Conservation (phyloP, 2,888 invertebrate species). For the Disparrhopalites patrizii region DNA sequence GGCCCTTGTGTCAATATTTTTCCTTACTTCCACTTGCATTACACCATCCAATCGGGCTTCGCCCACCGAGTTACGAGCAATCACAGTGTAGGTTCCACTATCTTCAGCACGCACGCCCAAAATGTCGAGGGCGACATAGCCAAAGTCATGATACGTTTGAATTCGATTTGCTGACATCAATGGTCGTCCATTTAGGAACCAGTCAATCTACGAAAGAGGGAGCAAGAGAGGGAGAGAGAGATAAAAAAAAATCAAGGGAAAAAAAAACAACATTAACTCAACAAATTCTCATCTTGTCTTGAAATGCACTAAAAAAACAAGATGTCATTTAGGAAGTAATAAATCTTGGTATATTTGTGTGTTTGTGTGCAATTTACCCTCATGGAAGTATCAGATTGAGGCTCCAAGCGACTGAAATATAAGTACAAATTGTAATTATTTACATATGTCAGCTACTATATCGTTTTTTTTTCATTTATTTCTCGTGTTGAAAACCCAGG, state of each 20-base stretch:
- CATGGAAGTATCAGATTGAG: slow-evolving; percentile 35
- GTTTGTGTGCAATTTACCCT: slow-evolving; percentile 58
- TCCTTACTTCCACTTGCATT: slow-evolving; percentile 76
- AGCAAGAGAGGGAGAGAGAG: too few species aligned
- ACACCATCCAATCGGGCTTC: slow-evolving; percentile 29
- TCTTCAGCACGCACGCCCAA: slow-evolving; percentile 87
- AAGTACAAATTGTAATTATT: too few species aligned
- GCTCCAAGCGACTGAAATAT: slow-evolving; percentile 51
- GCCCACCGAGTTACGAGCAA: slow-evolving; percentile 60
- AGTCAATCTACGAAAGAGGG: too few species aligned
- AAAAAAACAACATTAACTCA: too few species aligned
- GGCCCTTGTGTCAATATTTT: slow-evolving; percentile 76
- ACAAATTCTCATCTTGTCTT: too few species aligned
- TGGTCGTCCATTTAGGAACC: slow-evolving; percentile 93
- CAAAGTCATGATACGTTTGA: slow-evolving; percentile 93
- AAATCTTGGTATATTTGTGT: too few species aligned
- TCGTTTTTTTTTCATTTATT: too few species aligned
- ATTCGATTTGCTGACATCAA: slow-evolving; percentile 77
- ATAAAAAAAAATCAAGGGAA: too few species aligned
- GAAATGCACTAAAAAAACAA: too few species aligned
- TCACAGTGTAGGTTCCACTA: slow-evolving; percentile 89
- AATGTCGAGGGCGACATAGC: slow-evolving; percentile 93
- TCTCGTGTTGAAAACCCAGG: too few species aligned
- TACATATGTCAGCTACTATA: too few species aligned
- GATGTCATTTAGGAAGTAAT: too few species aligned